Conservation (phyloP, 2,888 invertebrate species). For the Agonum fuliginosum region DNA sequence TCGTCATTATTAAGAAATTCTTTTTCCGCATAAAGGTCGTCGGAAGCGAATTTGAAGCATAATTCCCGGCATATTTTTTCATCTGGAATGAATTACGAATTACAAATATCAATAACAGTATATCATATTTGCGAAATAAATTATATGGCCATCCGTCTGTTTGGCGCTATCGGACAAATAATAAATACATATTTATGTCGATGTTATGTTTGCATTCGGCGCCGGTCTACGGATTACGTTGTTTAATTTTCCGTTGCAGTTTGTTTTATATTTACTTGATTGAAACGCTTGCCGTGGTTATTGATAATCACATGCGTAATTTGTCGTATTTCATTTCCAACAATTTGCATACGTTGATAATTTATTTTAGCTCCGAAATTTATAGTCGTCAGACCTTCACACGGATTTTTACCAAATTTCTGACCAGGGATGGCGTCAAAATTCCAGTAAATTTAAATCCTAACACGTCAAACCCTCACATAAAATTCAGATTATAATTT, state of each 20-base stretch:
- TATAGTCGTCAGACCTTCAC: constrained; percentile 14
- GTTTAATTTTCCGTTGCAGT: constrained; percentile 53
- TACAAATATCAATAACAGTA: constrained; percentile 50
- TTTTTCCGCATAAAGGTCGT: constrained; percentile 24
- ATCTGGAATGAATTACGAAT: constrained; percentile 43
- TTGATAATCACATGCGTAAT: constrained; percentile 55
- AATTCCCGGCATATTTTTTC: constrained; percentile 45
- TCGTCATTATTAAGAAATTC: constrained; percentile 49
- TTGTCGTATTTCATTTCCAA: constrained; percentile 48
- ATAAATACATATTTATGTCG: constrained; percentile 49
- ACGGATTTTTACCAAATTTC: constrained; percentile 8
- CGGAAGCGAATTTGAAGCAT: constrained; percentile 25
- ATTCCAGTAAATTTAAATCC: too few species aligned
- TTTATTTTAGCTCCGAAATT: constrained; percentile 41
- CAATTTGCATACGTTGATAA: constrained; percentile 48
- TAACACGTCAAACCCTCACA: too few species aligned
- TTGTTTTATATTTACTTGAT: constrained; percentile 56
- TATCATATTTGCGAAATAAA: constrained; percentile 47
- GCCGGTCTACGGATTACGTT: constrained; percentile 34
- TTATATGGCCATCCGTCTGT: constrained; percentile 41
- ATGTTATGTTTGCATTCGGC: constrained; percentile 48
- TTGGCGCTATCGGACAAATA: constrained; percentile 12
- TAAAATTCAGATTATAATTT: too few species aligned
- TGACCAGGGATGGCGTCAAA: too few species aligned
- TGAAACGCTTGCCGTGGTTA: constrained; percentile 50